Conservation (phyloP, 1,140 invertebrate genomes). For the Drosophila melanica region DNA sequence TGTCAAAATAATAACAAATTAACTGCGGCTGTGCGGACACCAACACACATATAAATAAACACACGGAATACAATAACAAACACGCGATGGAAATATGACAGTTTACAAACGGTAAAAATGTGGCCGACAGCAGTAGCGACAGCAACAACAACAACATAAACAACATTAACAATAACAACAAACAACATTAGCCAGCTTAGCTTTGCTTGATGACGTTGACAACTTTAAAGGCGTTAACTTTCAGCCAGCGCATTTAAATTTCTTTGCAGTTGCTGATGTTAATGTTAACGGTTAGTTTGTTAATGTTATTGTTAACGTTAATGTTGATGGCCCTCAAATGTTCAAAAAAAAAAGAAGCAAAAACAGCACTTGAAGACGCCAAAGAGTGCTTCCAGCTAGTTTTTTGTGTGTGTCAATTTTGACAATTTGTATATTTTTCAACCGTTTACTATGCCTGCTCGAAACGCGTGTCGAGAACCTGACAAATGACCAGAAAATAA, state of each 20-base stretch:
- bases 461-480: conserved; percentile 6
- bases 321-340: conserved; percentile 23
- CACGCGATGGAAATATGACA: conserved; percentile 58
- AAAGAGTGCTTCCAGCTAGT: conserved; percentile 6
- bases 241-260: conserved; percentile 36
- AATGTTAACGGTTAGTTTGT: conserved; percentile 22
- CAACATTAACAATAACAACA: conserved; percentile 21
- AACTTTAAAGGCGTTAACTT: conserved; percentile 57
- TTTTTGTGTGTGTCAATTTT: conserved; percentile 11
- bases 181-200: conserved; percentile 46
- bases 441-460: too few species aligned
- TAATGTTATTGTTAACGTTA: conserved; percentile 29
- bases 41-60: conserved; percentile 2
- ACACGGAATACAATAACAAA: conserved; percentile 2
- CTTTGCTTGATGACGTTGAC: conserved; percentile 66
- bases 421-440: neutral
- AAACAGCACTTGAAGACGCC: conserved; percentile 47
- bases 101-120: conserved; percentile 66
- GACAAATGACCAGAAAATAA: conserved; percentile 9
- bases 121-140: conserved; percentile 42
- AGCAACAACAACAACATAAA: conserved; percentile 1
- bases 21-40: conserved; percentile 30
- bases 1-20: conserved; percentile 77
- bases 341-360: conserved; percentile 66
- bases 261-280: conserved; percentile 31